Conservation (phyloP, 2,113 vertebrate species). For the Poeciliopsis prolifica region DNA sequence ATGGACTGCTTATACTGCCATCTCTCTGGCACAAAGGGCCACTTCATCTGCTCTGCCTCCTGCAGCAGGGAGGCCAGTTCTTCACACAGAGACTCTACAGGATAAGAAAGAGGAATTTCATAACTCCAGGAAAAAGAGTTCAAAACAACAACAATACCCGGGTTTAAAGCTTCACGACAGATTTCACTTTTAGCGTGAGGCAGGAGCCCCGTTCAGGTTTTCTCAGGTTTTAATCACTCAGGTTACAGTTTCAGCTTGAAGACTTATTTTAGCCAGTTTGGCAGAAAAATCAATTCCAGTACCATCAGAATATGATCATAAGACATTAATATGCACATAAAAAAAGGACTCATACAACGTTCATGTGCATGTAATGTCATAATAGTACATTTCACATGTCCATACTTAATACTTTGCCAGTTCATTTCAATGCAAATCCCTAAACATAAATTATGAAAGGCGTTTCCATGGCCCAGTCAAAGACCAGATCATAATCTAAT, state of each 20-base stretch:
- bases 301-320: no score
- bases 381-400: no score
- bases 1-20: conserved; percentile 94
- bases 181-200: background rate
- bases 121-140: fast-evolving
- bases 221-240: background rate
- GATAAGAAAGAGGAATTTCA: background rate
- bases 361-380: no score
- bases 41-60: conserved; percentile 92
- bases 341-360: no score
- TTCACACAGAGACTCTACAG: conserved; percentile 81
- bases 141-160: background rate
- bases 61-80: conserved; percentile 87
- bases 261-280: background rate
- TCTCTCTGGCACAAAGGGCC: conserved; percentile 96
- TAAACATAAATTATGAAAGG: no score
- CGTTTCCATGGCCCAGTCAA: background rate
- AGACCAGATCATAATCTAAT: background rate
- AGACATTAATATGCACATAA: no score
- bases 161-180: background rate
- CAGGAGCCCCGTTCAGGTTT: background rate
- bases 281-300: background rate
- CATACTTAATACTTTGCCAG: no score
- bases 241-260: background rate
- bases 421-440: no score